Conservation (phyloP, 2,113 vertebrate species). For the Sisor rabdophorus region DNA sequence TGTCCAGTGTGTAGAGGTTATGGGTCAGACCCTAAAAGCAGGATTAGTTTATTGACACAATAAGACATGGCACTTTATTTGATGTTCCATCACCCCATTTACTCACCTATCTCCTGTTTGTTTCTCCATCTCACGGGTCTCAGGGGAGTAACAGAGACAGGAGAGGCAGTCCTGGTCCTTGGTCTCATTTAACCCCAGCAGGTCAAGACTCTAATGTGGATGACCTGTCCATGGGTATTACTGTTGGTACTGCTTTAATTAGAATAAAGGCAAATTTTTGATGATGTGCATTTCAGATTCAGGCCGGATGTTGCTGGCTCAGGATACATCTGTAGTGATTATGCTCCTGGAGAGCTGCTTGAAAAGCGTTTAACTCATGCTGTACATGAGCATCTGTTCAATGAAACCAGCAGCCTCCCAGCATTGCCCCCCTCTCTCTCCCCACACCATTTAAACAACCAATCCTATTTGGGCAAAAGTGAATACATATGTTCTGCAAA, state of each 20-base stretch:
- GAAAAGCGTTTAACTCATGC: conserved; percentile 46
- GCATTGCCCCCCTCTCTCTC: background rate
- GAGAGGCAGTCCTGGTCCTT: background rate
- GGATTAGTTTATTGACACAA: conserved; percentile 78
- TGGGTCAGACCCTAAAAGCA: conserved; percentile 69
- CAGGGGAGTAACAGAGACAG: conserved; percentile 50
- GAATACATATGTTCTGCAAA: conserved; percentile 29
- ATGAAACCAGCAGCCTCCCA: conserved; percentile 34
- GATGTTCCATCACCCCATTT: conserved; percentile 64
- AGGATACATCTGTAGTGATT: conserved; percentile 49
- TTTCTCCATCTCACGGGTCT: conserved; percentile 62
- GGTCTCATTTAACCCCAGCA: conserved; percentile 31
- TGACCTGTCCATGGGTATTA: conserved; percentile 18
- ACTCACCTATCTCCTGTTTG: conserved; percentile 53
- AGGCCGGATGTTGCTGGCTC: conserved; percentile 40
- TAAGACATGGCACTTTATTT: conserved; percentile 76
- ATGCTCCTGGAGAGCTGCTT: conserved; percentile 46
- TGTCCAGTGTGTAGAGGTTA: conserved; percentile 59
- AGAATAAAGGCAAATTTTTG: conserved; percentile 22
- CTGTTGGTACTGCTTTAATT: conserved; percentile 19
- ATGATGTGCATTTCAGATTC: conserved; percentile 11
- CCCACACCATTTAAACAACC: background rate
- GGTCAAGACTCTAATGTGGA: background rate
- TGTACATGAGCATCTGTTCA: conserved; percentile 45
- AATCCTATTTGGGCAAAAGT: conserved; percentile 8